Evolutionary conservation across 2,888 invertebrate genomes (phyloP).

Genomic region (Matsumyia berberina): DNA sequence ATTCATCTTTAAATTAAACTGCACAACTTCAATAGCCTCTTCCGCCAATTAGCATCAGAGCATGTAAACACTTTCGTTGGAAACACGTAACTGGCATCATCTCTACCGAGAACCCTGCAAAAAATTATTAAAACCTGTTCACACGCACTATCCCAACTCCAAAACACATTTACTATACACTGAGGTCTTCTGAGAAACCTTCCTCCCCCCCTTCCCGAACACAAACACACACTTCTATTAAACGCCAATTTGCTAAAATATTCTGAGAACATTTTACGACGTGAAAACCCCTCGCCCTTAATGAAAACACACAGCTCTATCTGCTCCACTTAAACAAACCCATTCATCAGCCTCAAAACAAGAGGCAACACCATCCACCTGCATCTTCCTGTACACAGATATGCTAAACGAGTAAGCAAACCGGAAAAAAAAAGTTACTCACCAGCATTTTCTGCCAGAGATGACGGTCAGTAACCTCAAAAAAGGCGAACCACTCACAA

Average conservation of each 20-base stretch:
- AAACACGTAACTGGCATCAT: neutral
- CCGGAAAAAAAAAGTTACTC: slow-evolving; percentile 1
- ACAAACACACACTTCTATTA: slow-evolving; percentile 7
- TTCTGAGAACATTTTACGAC: slow-evolving; percentile 5
- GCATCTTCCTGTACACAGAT: slow-evolving; percentile 36
- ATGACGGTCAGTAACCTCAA: slow-evolving; percentile 49
- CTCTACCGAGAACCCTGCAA: neutral
- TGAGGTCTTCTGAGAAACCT: slow-evolving; percentile 7
- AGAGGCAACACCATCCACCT: slow-evolving; percentile 28
- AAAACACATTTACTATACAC: neutral
- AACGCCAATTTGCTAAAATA: slow-evolving; percentile 3
- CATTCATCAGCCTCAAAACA: slow-evolving; percentile 43
- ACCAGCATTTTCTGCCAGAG: slow-evolving; percentile 43
- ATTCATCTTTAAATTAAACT: too few species aligned
- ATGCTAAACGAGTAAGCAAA: slow-evolving; percentile 45
- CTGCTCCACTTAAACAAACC: slow-evolving; percentile 14
- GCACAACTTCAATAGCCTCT: neutral
- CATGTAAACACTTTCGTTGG: slow-evolving; percentile 7
- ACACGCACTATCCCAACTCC: neutral
- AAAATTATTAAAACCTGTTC: neutral
- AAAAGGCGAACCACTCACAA: slow-evolving; percentile 2
- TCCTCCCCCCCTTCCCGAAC: too few species aligned
- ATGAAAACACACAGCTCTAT: slow-evolving; percentile 15
- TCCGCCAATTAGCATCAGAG: neutral
- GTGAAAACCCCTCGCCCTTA: slow-evolving; percentile 12